phyloP scores from a whole-genome alignment of 2,113 vertebrate species.

The Clarias batrachus region DNA sequence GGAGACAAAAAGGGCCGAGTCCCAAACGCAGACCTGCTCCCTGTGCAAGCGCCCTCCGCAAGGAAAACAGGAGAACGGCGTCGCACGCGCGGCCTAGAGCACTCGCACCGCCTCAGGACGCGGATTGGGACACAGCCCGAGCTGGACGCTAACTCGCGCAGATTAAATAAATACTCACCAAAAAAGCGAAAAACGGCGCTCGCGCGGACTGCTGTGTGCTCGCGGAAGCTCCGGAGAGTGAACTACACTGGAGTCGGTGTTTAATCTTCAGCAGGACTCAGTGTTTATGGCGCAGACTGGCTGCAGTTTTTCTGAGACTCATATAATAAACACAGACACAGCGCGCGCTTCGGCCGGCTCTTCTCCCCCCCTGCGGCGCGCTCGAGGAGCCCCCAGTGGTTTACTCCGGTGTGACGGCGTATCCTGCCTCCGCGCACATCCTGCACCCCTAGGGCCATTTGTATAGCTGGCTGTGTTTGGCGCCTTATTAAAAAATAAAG shows the following conservation, averaged over 20 bases:
- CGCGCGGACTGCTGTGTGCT: not conserved
- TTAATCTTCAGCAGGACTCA: not conserved
- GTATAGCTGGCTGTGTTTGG: not conserved
- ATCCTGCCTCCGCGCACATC: not conserved
- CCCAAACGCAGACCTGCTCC: not conserved
- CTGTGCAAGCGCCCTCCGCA: not conserved
- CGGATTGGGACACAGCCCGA: not conserved
- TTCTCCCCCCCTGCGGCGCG: slow-evolving; percentile 21
- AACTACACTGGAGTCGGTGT: not conserved
- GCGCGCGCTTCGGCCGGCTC: slow-evolving; percentile 5
- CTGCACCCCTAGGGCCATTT: not conserved
- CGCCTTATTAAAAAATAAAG: not conserved
- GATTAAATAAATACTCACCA: slow-evolving; percentile 18
- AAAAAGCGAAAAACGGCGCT: slow-evolving; percentile 11
- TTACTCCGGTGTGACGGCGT: not conserved
- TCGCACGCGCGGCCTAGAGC: not conserved
- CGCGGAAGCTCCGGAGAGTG: not conserved
- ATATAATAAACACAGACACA: not conserved
- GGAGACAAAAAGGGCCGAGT: slow-evolving; percentile 7
- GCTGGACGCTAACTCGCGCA: not conserved
- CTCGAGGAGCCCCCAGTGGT: not conserved
- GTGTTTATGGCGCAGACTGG: not conserved
- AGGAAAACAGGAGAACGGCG: fast-evolving
- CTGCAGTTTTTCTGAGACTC: too few relatives aligned
- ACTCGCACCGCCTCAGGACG: fast-evolving